A percentile compares a stretch with the other conserved stretches of the same genome.
Evolutionary conservation across 2,797 vertebrate genomes (phyloP).

Genomic region (Dryobates pubescens): DNA sequence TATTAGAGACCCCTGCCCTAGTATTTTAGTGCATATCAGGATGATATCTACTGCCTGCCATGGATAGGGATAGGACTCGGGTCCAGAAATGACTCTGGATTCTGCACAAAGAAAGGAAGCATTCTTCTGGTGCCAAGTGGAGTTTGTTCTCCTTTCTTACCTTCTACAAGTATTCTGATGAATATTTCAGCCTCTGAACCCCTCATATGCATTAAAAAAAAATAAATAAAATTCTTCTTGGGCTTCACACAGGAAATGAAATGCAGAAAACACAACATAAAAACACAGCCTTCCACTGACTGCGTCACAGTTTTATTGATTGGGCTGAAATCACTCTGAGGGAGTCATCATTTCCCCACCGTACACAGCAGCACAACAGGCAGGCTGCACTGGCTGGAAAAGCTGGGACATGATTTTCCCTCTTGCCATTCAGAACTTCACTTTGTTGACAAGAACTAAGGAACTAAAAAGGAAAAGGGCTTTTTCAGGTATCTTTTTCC

Average conservation of each 20-base stretch:
- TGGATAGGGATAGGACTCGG: neutral
- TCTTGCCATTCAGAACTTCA: slow-evolving; percentile 44
- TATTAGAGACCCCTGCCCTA: neutral
- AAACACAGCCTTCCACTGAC: neutral
- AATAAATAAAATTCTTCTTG: neutral
- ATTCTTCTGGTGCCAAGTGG: neutral
- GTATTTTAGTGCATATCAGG: neutral
- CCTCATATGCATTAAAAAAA: neutral
- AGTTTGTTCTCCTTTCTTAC: neutral
- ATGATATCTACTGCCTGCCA: neutral
- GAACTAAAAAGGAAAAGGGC: slow-evolving; percentile 48
- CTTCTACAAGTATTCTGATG: neutral
- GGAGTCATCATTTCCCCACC: neutral
- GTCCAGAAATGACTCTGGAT: neutral
- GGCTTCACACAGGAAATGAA: slow-evolving; percentile 16
- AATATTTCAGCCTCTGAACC: slow-evolving; percentile 2
- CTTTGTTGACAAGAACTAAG: slow-evolving; percentile 69
- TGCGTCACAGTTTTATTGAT: slow-evolving; percentile 2
- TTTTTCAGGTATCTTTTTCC: slow-evolving; percentile 27
- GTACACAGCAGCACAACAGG: neutral
- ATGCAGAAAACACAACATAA: neutral
- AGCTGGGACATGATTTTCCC: neutral
- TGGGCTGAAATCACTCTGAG: neutral
- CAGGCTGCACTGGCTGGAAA: neutral
- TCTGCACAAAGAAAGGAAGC: neutral